Conservation (phyloP, 2,797 vertebrate species). For the Anabas testudineus region DNA sequence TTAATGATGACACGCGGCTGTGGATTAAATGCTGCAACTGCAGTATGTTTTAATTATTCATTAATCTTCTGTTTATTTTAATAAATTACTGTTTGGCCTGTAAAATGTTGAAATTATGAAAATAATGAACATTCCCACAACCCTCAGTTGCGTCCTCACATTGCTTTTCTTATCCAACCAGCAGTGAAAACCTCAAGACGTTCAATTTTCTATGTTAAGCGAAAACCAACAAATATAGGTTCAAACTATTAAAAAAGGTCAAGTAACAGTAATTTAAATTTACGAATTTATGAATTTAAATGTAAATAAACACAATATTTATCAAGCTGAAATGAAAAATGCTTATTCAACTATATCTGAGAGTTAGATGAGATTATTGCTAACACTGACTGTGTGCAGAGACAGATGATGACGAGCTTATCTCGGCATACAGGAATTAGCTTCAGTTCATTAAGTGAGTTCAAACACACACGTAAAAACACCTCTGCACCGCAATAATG, state of each 20-base stretch:
- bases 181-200: background rate
- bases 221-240: no score
- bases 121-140: background rate
- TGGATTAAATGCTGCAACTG: background rate
- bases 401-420: background rate
- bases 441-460: no score
- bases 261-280: background rate
- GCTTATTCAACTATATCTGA: background rate
- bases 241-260: background rate
- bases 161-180: background rate
- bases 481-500: no score
- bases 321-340: background rate
- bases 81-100: background rate
- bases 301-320: background rate
- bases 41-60: background rate
- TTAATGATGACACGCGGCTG: slow-evolving; percentile 10
- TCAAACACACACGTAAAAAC: no score
- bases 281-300: background rate
- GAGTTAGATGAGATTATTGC: background rate
- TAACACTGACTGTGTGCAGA: background rate
- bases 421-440: no score
- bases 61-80: background rate
- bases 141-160: background rate
- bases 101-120: background rate
- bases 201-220: background rate